These are phyloP conservation scores for Caradrina kadenii DNA, from an alignment of 2,888 invertebrate genomes.

Conservation along the genomic window DNA sequence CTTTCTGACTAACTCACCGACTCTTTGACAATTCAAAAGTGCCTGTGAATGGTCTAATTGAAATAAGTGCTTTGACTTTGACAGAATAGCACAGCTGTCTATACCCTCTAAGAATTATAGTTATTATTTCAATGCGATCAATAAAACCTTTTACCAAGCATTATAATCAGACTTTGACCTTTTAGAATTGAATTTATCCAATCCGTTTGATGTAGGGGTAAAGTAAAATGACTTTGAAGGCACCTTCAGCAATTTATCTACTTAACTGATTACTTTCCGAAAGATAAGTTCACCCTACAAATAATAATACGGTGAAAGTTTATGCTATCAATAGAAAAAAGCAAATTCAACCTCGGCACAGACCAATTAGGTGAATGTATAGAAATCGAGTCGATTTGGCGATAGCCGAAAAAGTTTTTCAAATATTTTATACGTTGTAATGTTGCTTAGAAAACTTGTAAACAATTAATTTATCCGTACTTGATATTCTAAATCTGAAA, in stretches of 20 bases:
- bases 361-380: conserved; percentile 55
- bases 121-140: not conserved
- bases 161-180: not conserved
- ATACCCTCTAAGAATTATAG: not conserved
- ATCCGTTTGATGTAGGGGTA: not conserved
- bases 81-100: not conserved
- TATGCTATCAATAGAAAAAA: conserved; percentile 13
- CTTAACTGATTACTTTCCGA: conserved; percentile 21
- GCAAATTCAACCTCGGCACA: conserved; percentile 23
- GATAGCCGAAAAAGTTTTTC: conserved; percentile 39
- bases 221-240: not conserved
- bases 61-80: no score
- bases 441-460: conserved; percentile 5
- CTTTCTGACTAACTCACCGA: no score
- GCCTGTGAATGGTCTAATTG: no score
- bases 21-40: no score
- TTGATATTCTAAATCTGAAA: no score
- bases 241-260: not conserved
- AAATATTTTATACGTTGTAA: conserved; percentile 31
- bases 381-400: conserved; percentile 49
- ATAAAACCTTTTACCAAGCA: not conserved
- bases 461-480: not conserved
- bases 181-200: not conserved
- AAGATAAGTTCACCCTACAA: conserved; percentile 1
- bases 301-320: conserved; percentile 45